Evolutionary conservation across 2,113 vertebrate species (phyloP), one percentile per base, ranked within the genome.

Genomic region (Sapajus apella): DNA sequence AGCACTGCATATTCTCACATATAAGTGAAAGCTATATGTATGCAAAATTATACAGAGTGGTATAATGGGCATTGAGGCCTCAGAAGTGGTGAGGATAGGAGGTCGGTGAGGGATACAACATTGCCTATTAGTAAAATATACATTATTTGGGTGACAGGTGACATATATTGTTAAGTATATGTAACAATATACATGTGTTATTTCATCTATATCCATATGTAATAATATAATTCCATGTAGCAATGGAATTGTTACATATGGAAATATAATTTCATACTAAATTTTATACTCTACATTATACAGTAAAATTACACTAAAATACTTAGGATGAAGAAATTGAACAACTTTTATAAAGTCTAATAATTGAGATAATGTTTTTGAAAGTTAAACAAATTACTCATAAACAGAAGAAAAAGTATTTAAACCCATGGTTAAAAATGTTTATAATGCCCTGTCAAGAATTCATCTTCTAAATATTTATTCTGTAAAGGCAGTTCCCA

Each of bases 371-470:
- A 32, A 45, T 30, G 56, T 83, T 92, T 96, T 94, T 50, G 37
- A 95, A 76, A 58, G 64, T 82, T 56, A 45, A 84, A 77, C 83
- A 76, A 95, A 56, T 95, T 94, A 92, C 23, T 95, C 43, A 92
- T 91, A 97, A 79, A 96, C 68, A 97, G 32, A 25, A 66, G 73
- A 91, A 87, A 92, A 92, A 80, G 23, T 87, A 82, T 81, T 96
- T 35, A 97, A 97, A 96, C n/a, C 18, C 72, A 95, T 94, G 66
- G 86, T 96, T 98, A 98, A 92, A 98, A 58, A 72, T 98, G 76
- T 97, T 98, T 93, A 98, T 95, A 83, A 95, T 97, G 56, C 79
- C 70, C 64, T 73, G 55, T 56, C 6, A 95, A 91, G 79, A 73
- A 81, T 12, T 92, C 50, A 96, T 92, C 30, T 95, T 68, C 64